Base-by-base conservation (phyloP, 2,797 vertebrate species). In the Pterois miles region DNA sequence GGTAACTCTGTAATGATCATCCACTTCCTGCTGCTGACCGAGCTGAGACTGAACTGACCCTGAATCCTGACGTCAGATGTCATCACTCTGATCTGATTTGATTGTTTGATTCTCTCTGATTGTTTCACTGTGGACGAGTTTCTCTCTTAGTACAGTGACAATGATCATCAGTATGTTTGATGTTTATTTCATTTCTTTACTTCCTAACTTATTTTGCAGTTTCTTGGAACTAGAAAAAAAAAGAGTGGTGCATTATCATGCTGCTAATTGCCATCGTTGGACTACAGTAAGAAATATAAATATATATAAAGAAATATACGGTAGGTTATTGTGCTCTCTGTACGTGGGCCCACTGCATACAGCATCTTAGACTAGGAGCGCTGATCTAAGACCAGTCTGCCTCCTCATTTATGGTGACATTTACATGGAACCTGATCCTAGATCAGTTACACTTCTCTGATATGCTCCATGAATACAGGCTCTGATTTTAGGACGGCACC, bases 401-500 rank as follows among this genome's bases (percentile, higher is more conserved):
- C 85, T 86, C 81, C 76, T 88, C 76, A 71, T 87, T 78, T 72
- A 76, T 76, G 88, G 88, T 77, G 76, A 86, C 63, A 74, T 84
- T 69, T 60, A 50, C 82, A 53, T 13, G 46, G 48, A 76, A 78
- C 56, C 86, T 87, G 87, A 86, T 90, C 88, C 86, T 66, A 58
- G 89, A 86, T 86, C 89, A 74, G 86, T 68, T 40, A 13, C 58
- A 62, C 72, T 33, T 58, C 75, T 85, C 83, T 71, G 77, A 81
- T 25, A 58, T 73, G 86, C 88, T 89, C 85, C 74, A 74, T 88
- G 81, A 88, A 80, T n/a, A 78, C 78, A 74, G 86, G 87, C 86
- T 84, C 80, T 96, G 95, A 95, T 94, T 95, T 96, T 96, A 94
- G 97, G 94, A 96, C 92, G 93, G 89, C 96, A 95, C 92, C 95